These are phyloP conservation scores for Pavo muticus DNA, from an alignment of 2,113 vertebrate species.

Conservation along the genomic window DNA sequence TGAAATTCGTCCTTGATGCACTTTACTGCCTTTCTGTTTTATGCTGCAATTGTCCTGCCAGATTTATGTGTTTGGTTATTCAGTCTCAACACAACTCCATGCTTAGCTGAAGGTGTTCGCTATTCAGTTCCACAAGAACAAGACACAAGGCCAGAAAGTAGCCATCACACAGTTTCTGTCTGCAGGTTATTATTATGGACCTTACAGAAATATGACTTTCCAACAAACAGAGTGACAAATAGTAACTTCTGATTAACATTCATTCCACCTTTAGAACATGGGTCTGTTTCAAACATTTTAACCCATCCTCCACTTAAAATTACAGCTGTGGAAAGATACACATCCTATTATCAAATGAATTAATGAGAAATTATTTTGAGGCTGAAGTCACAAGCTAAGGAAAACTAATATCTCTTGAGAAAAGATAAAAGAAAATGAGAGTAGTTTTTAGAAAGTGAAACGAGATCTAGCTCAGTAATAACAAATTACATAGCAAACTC, in stretches of 20 bases:
- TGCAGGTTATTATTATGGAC: background rate
- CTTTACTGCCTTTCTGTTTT: background rate
- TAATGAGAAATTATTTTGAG: background rate
- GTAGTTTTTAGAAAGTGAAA: background rate
- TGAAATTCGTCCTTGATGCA: background rate
- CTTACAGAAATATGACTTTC: conserved; percentile 26
- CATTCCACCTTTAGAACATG: conserved; percentile 13
- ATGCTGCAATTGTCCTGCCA: background rate
- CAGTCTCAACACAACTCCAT: background rate
- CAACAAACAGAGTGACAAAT: conserved; percentile 39
- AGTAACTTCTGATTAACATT: conserved; percentile 15
- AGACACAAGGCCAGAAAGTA: background rate
- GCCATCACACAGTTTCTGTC: background rate
- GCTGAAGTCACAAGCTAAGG: conserved; percentile 8
- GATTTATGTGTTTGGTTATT: background rate
- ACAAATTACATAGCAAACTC: background rate
- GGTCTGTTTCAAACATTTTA: background rate
- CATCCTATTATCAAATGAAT: background rate
- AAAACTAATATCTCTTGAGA: background rate
- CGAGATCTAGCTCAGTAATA: background rate
- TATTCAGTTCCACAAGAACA: background rate
- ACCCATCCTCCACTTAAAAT: background rate
- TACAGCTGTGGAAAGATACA: conserved; percentile 10
- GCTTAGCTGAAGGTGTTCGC: background rate
- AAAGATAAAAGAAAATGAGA: conserved; percentile 28